phyloP scores from a whole-genome alignment of 2,888 invertebrate species.

The Agrilus cyanescens region DNA sequence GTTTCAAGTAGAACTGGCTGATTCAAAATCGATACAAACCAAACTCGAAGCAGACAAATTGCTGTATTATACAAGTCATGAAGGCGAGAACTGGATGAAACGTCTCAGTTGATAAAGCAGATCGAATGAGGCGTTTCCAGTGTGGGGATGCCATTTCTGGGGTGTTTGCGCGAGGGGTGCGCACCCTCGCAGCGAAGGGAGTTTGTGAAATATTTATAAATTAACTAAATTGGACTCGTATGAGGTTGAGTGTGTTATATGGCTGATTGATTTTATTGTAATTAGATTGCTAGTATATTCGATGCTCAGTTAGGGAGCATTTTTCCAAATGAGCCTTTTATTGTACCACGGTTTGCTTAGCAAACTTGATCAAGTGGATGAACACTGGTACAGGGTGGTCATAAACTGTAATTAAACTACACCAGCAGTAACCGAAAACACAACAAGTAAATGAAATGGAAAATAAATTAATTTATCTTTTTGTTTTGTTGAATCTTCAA shows the following conservation, averaged over 20 bases:
- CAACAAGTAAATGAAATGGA: too few relatives aligned
- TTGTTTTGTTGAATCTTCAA: too few relatives aligned
- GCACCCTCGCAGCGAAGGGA: conserved; percentile 15
- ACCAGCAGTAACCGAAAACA: too few relatives aligned
- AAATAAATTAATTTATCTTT: too few relatives aligned
- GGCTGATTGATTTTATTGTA: conserved; percentile 25
- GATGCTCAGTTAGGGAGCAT: conserved; percentile 12
- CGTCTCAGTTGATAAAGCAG: conserved; percentile 30
- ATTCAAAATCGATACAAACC: conserved; percentile 22
- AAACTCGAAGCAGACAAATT: conserved; percentile 28
- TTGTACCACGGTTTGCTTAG: too few relatives aligned
- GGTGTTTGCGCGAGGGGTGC: conserved; percentile 8
- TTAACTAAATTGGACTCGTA: conserved; percentile 29
- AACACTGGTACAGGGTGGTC: too few relatives aligned
- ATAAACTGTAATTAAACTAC: too few relatives aligned
- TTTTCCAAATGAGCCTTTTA: conserved; percentile 1
- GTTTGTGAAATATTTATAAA: conserved; percentile 31
- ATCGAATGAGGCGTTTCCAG: conserved; percentile 29
- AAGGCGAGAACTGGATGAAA: conserved; percentile 31
- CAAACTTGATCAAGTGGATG: too few relatives aligned
- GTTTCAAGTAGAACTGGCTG: too few relatives aligned
- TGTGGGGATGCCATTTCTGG: conserved; percentile 16
- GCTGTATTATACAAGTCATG: conserved; percentile 32
- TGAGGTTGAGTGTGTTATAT: conserved; percentile 20
- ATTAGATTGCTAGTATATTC: conserved; percentile 19